These are phyloP conservation scores for Myrmophylax atrothorax DNA, from an alignment of 2,113 vertebrate genomes.

Conservation along the genomic window DNA sequence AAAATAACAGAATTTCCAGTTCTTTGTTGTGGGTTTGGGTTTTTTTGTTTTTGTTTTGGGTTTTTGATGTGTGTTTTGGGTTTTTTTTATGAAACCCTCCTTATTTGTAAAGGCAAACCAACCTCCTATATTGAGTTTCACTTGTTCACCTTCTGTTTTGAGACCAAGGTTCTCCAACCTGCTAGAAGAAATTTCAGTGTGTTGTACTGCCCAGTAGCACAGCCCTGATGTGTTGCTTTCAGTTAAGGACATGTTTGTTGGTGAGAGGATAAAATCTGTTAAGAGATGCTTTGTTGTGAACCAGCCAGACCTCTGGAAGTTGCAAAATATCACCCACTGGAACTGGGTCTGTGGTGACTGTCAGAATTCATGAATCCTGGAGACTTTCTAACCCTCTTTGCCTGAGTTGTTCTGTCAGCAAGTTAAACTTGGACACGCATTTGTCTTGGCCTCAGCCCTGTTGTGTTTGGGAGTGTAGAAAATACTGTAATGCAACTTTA, in stretches of 20 bases:
- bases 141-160: not conserved
- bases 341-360: not conserved
- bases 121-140: not conserved
- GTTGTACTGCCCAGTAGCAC: not conserved
- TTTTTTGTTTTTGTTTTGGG: not conserved
- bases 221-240: not conserved
- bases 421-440: not conserved
- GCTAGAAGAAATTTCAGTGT: not conserved
- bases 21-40: not conserved
- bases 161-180: not conserved
- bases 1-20: not conserved
- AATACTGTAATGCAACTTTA: fast-evolving
- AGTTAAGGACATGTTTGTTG: not conserved
- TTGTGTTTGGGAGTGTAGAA: not conserved
- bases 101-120: not conserved
- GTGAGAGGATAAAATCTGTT: not conserved
- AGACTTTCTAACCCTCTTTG: not conserved
- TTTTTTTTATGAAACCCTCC: fast-evolving
- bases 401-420: not conserved
- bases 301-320: not conserved
- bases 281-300: not conserved
- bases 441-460: not conserved
- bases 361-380: not conserved
- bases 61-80: not conserved
- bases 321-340: not conserved